Percentiles rank a stretch among this genome's conserved stretches.
Evolutionary conservation across 2,888 invertebrate genomes (phyloP).

Genomic region (Dinocampus coccinellae): DNA sequence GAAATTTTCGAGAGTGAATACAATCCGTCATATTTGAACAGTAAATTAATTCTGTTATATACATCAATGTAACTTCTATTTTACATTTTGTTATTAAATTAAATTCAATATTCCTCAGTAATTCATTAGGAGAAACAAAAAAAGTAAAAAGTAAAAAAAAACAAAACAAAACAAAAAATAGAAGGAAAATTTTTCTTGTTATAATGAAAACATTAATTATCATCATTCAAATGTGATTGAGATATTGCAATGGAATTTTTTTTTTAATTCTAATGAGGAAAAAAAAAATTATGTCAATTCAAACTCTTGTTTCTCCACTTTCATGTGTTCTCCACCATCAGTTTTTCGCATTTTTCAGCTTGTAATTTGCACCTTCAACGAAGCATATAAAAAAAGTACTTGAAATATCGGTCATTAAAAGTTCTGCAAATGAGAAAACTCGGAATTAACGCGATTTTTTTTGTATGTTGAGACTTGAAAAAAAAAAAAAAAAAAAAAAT

Average conservation of each 20-base stretch:
- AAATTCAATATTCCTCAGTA: not conserved
- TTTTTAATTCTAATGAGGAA: too few species aligned
- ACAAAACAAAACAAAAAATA: too few species aligned
- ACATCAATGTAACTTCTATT: not conserved
- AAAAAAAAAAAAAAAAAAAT: too few species aligned
- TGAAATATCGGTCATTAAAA: not conserved
- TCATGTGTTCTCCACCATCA: not conserved
- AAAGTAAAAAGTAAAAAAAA: too few species aligned
- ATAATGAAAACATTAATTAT: too few species aligned
- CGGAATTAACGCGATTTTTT: not conserved
- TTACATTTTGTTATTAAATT: not conserved
- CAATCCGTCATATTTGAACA: not conserved
- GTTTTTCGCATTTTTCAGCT: not conserved
- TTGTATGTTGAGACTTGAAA: not conserved
- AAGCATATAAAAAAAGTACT: not conserved
- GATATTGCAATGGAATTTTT: too few species aligned
- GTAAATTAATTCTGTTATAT: not conserved
- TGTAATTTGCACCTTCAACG: not conserved
- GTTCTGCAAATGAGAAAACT: not conserved
- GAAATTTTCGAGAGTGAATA: not conserved
- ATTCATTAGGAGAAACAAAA: not conserved
- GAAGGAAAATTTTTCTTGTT: too few species aligned
- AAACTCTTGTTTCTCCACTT: not conserved
- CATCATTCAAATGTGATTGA: too few species aligned
- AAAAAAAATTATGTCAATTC: too few species aligned